Conservation (phyloP, 2,888 invertebrate species). For the Calameuta filiformis region DNA sequence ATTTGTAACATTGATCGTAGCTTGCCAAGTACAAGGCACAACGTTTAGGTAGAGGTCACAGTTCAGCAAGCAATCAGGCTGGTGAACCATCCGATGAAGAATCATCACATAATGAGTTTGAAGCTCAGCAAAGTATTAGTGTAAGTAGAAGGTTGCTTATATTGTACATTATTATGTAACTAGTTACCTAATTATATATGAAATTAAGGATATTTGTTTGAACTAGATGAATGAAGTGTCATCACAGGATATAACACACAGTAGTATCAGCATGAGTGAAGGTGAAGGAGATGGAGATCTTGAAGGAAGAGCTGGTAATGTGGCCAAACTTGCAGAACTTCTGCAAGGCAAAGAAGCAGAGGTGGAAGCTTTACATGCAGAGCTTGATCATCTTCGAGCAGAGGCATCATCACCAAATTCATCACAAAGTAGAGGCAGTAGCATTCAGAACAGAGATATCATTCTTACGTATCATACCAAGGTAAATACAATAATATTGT, state of each 20-base stretch:
- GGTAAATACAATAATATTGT: slow-evolving; percentile 64
- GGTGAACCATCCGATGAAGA: slow-evolving; percentile 54
- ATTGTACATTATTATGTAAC: background rate
- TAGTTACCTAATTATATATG: background rate
- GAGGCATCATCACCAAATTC: slow-evolving; percentile 68
- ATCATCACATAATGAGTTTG: slow-evolving; percentile 47
- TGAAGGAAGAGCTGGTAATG: slow-evolving; percentile 58
- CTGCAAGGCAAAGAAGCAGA: slow-evolving; percentile 67
- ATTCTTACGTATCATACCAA: slow-evolving; percentile 77
- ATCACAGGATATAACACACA: slow-evolving; percentile 55
- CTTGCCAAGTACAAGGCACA: slow-evolving; percentile 51
- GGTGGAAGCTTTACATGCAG: slow-evolving; percentile 66
- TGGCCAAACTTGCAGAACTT: slow-evolving; percentile 66
- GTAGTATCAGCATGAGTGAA: slow-evolving; percentile 61
- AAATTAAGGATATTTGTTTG: slow-evolving; percentile 8
- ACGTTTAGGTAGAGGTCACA: slow-evolving; percentile 31
- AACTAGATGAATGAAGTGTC: slow-evolving; percentile 50
- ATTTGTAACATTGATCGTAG: slow-evolving; percentile 29
- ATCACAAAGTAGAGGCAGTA: slow-evolving; percentile 70
- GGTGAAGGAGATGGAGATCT: slow-evolving; percentile 61
- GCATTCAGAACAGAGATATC: slow-evolving; percentile 79
- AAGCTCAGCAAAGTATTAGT: slow-evolving; percentile 41
- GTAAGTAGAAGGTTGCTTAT: slow-evolving; percentile 34
- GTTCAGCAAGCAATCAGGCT: slow-evolving; percentile 26
- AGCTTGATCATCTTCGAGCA: slow-evolving; percentile 66